These are phyloP conservation scores for Agrilus planipennis DNA, from an alignment of 1,140 invertebrate genomes.

Conservation along the genomic window DNA sequence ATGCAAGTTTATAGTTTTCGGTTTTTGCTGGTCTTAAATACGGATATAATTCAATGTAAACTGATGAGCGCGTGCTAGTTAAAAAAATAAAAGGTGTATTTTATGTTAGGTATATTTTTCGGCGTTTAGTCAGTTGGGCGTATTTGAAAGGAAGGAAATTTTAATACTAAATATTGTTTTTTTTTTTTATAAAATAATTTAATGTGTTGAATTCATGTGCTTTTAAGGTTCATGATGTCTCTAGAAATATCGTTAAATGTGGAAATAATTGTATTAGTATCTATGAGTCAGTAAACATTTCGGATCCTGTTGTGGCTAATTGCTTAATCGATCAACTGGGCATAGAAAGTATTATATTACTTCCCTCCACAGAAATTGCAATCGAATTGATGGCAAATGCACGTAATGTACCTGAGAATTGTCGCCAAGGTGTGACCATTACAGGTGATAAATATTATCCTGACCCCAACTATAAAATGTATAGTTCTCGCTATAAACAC, in stretches of 20 bases:
- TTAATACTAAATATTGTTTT: too few species aligned
- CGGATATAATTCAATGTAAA: too few species aligned
- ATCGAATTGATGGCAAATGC: constrained; percentile 45
- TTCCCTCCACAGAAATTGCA: constrained; percentile 49
- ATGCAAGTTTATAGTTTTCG: too few species aligned
- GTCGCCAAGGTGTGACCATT: constrained; percentile 48
- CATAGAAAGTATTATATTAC: constrained; percentile 57
- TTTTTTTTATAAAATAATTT: constrained; percentile 8
- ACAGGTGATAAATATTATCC: constrained; percentile 48
- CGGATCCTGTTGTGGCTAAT: constrained; percentile 69
- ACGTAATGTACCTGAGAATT: constrained; percentile 47
- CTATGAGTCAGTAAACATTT: constrained; percentile 57
- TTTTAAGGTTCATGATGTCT: constrained; percentile 50
- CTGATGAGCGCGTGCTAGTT: too few species aligned
- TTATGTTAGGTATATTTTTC: too few species aligned
- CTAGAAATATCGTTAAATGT: constrained; percentile 35
- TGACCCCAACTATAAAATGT: constrained; percentile 56
- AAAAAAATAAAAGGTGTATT: too few species aligned
- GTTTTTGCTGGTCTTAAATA: too few species aligned
- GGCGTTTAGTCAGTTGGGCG: too few species aligned
- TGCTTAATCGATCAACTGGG: constrained; percentile 70
- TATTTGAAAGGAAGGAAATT: too few species aligned
- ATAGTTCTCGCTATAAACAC: constrained; percentile 38
- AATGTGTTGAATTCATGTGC: background rate
- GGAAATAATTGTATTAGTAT: constrained; percentile 41